Percentiles rank a stretch among this genome's conserved stretches.
Evolutionary conservation across 2,888 invertebrate genomes (phyloP).

Genomic region (Agonopterix alstromeriana): DNA sequence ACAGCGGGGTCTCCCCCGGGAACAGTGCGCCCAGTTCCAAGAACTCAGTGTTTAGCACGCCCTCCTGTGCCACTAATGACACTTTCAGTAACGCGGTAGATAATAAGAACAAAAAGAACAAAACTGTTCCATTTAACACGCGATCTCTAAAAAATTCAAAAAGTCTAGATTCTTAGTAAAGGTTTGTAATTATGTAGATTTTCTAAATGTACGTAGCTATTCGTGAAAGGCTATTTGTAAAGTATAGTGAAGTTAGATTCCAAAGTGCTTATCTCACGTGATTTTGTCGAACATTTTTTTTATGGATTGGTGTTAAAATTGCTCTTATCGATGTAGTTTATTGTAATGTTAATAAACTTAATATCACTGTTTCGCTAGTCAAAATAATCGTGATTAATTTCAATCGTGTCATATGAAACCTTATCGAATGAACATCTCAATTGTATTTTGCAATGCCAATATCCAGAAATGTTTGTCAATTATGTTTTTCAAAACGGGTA

Average conservation of each 20-base stretch:
- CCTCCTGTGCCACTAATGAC: constrained; percentile 32
- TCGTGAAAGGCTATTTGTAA: constrained; percentile 34
- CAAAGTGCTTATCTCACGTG: constrained; percentile 62
- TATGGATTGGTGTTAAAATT: constrained; percentile 47
- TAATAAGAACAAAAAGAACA: constrained; percentile 53
- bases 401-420: too few relatives aligned
- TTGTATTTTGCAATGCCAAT: too few relatives aligned
- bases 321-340: constrained; percentile 24
- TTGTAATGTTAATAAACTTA: constrained; percentile 18
- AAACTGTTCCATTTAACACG: constrained; percentile 37
- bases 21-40: constrained; percentile 60
- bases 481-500: constrained; percentile 28
- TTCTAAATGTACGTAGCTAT: constrained; percentile 71
- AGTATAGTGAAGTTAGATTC: constrained; percentile 59
- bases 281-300: constrained; percentile 37
- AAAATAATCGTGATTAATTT: too few relatives aligned
- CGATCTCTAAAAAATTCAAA: constrained; percentile 68
- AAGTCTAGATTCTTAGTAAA: constrained; percentile 67
- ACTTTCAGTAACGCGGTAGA: constrained; percentile 31
- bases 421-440: too few relatives aligned
- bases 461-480: background rate
- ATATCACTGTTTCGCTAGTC: constrained; percentile 19
- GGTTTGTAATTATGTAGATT: constrained; percentile 74
- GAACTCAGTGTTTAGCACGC: constrained; percentile 49
- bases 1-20: constrained; percentile 65